Evolutionary conservation across 2,113 vertebrate genomes (phyloP).

Genomic region (Platycercus adscitus): DNA sequence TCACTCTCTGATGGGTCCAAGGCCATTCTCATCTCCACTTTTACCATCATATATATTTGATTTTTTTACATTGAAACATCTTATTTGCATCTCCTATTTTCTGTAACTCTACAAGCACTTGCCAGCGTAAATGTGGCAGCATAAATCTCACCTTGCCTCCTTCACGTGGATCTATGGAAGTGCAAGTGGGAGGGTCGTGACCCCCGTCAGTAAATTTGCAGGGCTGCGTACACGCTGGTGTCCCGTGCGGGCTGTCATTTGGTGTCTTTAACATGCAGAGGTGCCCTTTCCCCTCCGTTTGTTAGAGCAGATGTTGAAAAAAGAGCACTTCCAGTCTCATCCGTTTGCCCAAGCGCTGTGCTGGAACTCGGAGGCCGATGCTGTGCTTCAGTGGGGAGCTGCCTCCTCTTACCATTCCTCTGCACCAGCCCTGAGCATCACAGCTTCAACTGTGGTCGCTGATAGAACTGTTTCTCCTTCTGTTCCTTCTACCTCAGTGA

Average conservation of each 20-base stretch:
- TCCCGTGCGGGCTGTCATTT: conserved; percentile 45
- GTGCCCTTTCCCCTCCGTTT: conserved; percentile 47
- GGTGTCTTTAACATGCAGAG: not conserved
- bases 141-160: not conserved
- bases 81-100: not conserved
- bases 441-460: not conserved
- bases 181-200: conserved; percentile 49
- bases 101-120: not conserved
- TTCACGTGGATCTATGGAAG: not conserved
- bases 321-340: not conserved
- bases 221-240: conserved; percentile 30
- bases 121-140: not conserved
- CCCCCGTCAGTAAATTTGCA: conserved; percentile 70
- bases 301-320: conserved; percentile 56
- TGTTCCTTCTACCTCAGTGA: not conserved
- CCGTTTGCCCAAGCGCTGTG: not conserved
- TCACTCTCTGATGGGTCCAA: not conserved
- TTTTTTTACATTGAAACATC: not conserved
- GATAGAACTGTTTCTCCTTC: not conserved
- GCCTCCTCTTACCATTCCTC: not conserved
- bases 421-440: not conserved
- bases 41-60: not conserved
- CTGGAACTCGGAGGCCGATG: not conserved
- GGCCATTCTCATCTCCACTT: not conserved
- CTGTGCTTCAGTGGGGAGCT: not conserved